Percentiles rank a stretch among this genome's conserved stretches.
Conservation (phyloP, 2,888 invertebrate genomes). For the Sarcophaga subvicina region DNA sequence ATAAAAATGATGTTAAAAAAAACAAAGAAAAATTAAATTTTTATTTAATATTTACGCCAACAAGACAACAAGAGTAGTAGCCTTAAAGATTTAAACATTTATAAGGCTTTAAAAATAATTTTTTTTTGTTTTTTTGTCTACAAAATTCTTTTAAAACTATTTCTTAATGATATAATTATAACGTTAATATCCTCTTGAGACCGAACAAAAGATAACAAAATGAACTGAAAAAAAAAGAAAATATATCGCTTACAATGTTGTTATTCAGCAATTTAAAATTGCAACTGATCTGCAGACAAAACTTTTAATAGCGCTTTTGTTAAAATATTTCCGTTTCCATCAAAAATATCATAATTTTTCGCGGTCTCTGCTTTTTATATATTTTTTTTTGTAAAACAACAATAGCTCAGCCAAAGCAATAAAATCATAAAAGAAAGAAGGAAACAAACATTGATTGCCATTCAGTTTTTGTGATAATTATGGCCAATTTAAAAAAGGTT, state of each 20-base stretch:
- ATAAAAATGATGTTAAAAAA: too few relatives aligned
- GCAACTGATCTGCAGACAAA: conserved; percentile 63
- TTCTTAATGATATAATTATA: conserved; percentile 66
- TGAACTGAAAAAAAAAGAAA: not conserved
- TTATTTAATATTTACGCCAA: not conserved
- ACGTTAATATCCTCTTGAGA: conserved; percentile 55
- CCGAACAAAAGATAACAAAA: conserved; percentile 25
- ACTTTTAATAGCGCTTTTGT: conserved; percentile 60
- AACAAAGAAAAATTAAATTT: too few relatives aligned
- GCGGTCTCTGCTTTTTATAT: conserved; percentile 30
- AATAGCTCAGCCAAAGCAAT: not conserved
- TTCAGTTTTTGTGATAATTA: conserved; percentile 61
- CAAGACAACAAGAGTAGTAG: not conserved
- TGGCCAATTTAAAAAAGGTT: conserved; percentile 79
- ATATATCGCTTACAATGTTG: conserved; percentile 58
- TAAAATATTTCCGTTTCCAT: conserved; percentile 53
- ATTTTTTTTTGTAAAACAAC: too few relatives aligned
- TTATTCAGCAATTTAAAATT: conserved; percentile 66
- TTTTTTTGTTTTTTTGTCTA: not conserved
- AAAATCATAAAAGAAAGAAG: not conserved
- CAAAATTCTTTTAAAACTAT: conserved; percentile 17
- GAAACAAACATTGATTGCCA: not conserved
- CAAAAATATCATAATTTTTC: conserved; percentile 63
- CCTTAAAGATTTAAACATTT: too few relatives aligned
- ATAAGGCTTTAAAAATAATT: not conserved